Evolutionary conservation across 2,113 vertebrate genomes (phyloP).

Genomic region (Oncorhynchus tshawytscha): DNA sequence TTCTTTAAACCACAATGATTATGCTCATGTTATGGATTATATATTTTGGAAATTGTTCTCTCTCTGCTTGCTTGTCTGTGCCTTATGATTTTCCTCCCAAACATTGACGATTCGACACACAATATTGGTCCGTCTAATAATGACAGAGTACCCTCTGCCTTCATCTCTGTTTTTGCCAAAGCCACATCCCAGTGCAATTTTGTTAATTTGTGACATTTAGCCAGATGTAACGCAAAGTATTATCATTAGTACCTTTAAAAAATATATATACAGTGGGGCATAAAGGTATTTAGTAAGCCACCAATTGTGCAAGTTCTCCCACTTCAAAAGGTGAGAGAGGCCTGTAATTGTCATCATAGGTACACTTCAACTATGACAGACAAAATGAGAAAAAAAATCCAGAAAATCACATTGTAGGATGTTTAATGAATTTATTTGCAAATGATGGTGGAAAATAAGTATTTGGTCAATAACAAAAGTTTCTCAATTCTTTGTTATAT

Average conservation of each 20-base stretch:
- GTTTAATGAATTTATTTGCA: too few relatives aligned
- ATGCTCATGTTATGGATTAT: slow-evolving; percentile 12
- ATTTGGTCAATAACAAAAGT: too few relatives aligned
- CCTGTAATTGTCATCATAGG: too few relatives aligned
- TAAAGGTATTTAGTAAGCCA: too few relatives aligned
- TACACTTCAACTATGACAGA: too few relatives aligned
- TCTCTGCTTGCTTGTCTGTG: slow-evolving; percentile 11
- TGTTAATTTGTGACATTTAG: not conserved
- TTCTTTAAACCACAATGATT: slow-evolving; percentile 3
- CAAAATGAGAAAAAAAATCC: too few relatives aligned
- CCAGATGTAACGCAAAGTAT: not conserved
- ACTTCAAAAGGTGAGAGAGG: too few relatives aligned
- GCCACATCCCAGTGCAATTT: not conserved
- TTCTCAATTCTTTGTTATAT: too few relatives aligned
- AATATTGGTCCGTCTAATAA: not conserved
- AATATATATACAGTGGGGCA: too few relatives aligned
- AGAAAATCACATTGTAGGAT: too few relatives aligned
- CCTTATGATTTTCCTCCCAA: slow-evolving; percentile 35
- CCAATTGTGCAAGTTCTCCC: too few relatives aligned
- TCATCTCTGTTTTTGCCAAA: not conserved
- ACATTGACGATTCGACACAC: slow-evolving; percentile 3
- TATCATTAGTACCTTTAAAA: not conserved
- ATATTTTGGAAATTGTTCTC: not conserved
- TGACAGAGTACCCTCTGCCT: not conserved
- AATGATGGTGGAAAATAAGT: too few relatives aligned